These are phyloP conservation scores for Scaptomyza cyrtandrae DNA, from an alignment of 2,888 invertebrate genomes.

Conservation along the genomic window DNA sequence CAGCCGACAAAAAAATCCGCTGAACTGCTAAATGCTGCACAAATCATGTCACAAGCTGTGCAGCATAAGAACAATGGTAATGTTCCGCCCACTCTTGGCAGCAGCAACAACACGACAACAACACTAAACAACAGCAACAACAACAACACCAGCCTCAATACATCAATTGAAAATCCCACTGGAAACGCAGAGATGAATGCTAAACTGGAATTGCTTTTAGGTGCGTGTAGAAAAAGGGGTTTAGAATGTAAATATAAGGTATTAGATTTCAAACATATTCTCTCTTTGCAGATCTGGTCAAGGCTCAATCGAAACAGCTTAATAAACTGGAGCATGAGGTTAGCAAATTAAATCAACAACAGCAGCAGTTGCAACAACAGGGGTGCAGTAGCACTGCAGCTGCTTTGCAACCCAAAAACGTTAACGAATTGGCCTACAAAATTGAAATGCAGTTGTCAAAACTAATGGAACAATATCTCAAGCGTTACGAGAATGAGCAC, in stretches of 20 bases:
- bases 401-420: constrained; percentile 67
- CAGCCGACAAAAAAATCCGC: constrained; percentile 79
- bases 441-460: constrained; percentile 83
- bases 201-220: constrained; percentile 82
- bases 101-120: constrained; percentile 49
- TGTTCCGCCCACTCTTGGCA: constrained; percentile 66
- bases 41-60: constrained; percentile 82
- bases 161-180: constrained; percentile 26
- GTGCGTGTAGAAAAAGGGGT: constrained; percentile 51
- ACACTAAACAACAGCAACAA: constrained; percentile 43
- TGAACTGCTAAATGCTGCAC: constrained; percentile 82
- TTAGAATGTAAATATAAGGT: too few species aligned
- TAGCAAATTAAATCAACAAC: constrained; percentile 73
- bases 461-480: constrained; percentile 83
- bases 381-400: constrained; percentile 44
- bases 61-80: constrained; percentile 72
- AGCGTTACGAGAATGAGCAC: constrained; percentile 83
- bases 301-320: constrained; percentile 85
- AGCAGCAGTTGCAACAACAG: constrained; percentile 37
- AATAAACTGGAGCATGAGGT: constrained; percentile 84
- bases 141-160: constrained; percentile 46
- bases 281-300: constrained; percentile 84
- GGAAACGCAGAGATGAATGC: constrained; percentile 65
- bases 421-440: constrained; percentile 81
- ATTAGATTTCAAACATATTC: background rate